phyloP scores from a whole-genome alignment of 2,888 invertebrate species.

The Parelbella ahira region DNA sequence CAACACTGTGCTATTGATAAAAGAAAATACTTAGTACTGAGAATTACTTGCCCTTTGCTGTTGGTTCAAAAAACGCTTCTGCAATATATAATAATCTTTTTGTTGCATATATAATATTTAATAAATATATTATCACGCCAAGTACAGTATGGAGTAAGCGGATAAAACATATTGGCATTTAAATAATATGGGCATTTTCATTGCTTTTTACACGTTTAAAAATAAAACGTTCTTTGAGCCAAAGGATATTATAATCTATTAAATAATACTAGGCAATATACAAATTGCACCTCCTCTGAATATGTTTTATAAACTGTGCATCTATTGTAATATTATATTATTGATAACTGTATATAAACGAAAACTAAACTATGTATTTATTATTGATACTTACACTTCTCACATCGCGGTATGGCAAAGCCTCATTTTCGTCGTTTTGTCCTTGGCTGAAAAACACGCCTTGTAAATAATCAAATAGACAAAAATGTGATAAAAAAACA shows the following conservation, averaged over 20 bases:
- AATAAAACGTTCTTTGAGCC: conserved; percentile 8
- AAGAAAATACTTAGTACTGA: not conserved
- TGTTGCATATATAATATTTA: too few relatives aligned
- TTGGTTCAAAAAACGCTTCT: conserved; percentile 13
- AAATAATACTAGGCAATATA: conserved; percentile 12
- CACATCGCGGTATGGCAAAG: conserved; percentile 88
- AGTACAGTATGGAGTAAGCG: too few relatives aligned
- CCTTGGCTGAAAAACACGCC: conserved; percentile 83
- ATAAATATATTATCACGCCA: too few relatives aligned
- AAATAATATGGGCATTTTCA: too few relatives aligned
- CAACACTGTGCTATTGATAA: too few relatives aligned
- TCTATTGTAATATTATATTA: too few relatives aligned
- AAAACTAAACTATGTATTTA: too few relatives aligned
- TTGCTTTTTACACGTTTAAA: too few relatives aligned
- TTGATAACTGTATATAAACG: too few relatives aligned
- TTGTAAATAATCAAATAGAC: conserved; percentile 1
- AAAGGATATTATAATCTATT: conserved; percentile 11
- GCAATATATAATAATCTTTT: too few relatives aligned
- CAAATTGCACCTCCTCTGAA: conserved; percentile 26
- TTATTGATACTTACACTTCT: conserved; percentile 88
- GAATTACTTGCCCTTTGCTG: conserved; percentile 16
- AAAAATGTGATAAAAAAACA: too few relatives aligned
- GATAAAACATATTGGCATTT: too few relatives aligned
- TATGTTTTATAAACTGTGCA: conserved; percentile 5
- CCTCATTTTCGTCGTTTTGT: conserved; percentile 94